These are phyloP conservation scores for Pyrrhosoma nymphula DNA, from an alignment of 2,888 invertebrate genomes.

Conservation along the genomic window DNA sequence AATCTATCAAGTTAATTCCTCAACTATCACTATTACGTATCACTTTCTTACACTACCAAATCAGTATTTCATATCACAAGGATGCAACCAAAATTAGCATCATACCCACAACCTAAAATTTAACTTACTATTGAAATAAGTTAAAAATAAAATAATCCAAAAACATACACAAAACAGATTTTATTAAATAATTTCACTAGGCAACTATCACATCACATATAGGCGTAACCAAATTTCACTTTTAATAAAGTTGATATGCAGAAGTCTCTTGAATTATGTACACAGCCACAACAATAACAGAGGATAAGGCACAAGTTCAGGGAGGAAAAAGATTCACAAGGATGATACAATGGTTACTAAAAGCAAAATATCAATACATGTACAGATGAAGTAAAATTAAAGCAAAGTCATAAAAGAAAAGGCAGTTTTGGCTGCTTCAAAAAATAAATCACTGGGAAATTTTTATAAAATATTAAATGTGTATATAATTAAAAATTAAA, in stretches of 20 bases:
- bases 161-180: constrained; percentile 4
- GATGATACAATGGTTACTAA: not conserved
- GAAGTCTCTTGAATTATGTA: not conserved
- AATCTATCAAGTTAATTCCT: too few species aligned
- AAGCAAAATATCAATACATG: constrained; percentile 1
- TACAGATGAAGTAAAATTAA: not conserved
- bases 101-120: too few species aligned
- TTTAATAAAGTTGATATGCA: not conserved
- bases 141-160: not conserved
- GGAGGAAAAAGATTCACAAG: constrained; percentile 48
- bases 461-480: not conserved
- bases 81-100: too few species aligned
- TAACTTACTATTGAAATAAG: too few species aligned
- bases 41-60: too few species aligned
- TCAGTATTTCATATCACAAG: too few species aligned
- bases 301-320: not conserved
- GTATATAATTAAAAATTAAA: not conserved
- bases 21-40: too few species aligned
- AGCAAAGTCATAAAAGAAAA: not conserved
- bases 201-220: not conserved
- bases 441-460: not conserved
- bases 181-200: not conserved
- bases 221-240: not conserved
- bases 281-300: constrained; percentile 37
- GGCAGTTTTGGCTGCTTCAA: not conserved